phyloP scores from a whole-genome alignment of 1,140 invertebrate genomes.

The Micrasema minimum region DNA sequence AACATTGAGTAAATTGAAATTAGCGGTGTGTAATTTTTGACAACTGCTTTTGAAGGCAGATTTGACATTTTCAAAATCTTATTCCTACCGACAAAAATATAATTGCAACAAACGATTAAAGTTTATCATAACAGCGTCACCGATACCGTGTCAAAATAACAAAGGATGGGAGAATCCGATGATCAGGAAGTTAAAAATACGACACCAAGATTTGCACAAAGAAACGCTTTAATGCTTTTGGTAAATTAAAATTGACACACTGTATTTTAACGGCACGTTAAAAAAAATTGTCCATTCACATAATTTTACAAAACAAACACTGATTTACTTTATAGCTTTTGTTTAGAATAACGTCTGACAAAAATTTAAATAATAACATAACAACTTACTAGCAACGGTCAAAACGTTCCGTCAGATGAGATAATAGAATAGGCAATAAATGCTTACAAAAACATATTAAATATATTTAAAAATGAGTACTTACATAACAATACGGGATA shows the following conservation, averaged over 20 bases:
- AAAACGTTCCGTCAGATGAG: conserved; percentile 2
- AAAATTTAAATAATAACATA: conserved; percentile 33
- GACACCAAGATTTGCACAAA: conserved; percentile 2
- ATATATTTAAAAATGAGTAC: conserved; percentile 62
- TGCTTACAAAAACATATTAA: conserved; percentile 28
- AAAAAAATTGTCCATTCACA: background rate
- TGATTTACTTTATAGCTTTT: background rate
- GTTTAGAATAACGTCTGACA: conserved; percentile 20
- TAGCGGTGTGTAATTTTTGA: no score
- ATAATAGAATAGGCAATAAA: conserved; percentile 22
- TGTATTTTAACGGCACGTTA: no score
- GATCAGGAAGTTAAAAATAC: conserved; percentile 21
- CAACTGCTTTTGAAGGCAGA: no score
- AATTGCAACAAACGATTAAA: no score
- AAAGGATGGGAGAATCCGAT: conserved; percentile 1
- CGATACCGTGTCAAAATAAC: no score
- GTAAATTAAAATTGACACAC: background rate
- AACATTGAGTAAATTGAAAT: no score
- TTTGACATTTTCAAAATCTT: background rate
- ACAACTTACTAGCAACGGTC: conserved; percentile 33
- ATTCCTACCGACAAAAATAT: background rate
- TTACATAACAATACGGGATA: conserved; percentile 81
- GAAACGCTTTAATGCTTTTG: conserved; percentile 7
- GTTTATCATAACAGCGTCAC: no score
- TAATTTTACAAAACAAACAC: no score